Base-by-base conservation (phyloP, 1,140 invertebrate genomes). In the Zaprionus ghesquierei region DNA sequence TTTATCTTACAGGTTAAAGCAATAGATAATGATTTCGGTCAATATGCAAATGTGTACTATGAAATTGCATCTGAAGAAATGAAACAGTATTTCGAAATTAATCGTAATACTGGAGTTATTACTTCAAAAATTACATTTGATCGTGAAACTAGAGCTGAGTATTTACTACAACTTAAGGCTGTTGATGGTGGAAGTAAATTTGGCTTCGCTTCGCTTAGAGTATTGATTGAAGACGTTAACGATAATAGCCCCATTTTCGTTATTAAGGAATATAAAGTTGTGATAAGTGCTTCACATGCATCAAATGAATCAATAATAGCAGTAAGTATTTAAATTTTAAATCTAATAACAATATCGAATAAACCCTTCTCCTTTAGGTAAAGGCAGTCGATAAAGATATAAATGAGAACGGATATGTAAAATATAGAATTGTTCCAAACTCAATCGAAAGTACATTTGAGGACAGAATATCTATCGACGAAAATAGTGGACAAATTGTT, bases 171-270 rank as follows among this genome's bases (percentile, higher is more conserved):
- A 0, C 94, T 98, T 8, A 95, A 96, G 92, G 97, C 97, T n/a
- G 95, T 94, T 12, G 97, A 98, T 92, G 95, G 95, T 51, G 97
- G 97, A 46, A 96, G 96, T 5, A 94, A 95, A 87, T 95, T 95
- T 53, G 96, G 95, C 4, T 97, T 97, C 91, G 94, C 96, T 2
- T 94, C 94, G 6, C 94, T 99, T 5, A 93, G 96, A 79, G 95
- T 98, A 8, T 95, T 94, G 77, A 95, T 99, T 8, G 93, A 92
- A 3, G 98, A 99, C 93, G 94, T 95, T 58, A 99, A 99, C 93
- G 98, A 99, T 89, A 97, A 98, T 92, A 92, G 94, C 50, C 98
- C 98, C 1, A 92, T 93, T 50, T 99, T 98, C 92, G 92, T 95
- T 29, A 92, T 96, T 13, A 94, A 94, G 54, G 96, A 97, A 92